Conservation (phyloP, 1,140 invertebrate genomes). For the Cydia splendana region DNA sequence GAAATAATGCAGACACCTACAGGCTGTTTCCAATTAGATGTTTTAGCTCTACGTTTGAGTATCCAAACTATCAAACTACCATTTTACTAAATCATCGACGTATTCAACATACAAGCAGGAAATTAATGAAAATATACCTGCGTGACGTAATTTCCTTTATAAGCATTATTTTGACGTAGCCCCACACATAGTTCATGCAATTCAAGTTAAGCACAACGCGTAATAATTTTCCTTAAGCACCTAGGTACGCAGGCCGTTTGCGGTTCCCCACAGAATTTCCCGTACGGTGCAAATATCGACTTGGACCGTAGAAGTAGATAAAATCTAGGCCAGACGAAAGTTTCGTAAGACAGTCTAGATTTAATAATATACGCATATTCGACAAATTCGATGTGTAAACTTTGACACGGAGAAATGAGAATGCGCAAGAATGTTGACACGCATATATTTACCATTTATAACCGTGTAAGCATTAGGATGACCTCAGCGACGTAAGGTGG, state of each 20-base stretch:
- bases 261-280: slow-evolving; percentile 3
- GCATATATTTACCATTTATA: slow-evolving; percentile 24
- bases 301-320: neutral
- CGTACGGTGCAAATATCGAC: neutral
- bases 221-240: slow-evolving; percentile 6
- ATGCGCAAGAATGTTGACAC: slow-evolving; percentile 19
- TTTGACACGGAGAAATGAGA: slow-evolving; percentile 18
- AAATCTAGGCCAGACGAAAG: neutral
- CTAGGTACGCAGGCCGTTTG: slow-evolving; percentile 1
- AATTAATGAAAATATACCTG: no score
- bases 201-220: neutral
- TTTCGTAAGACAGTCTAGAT: slow-evolving; percentile 3
- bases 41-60: no score
- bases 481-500: slow-evolving; percentile 9
- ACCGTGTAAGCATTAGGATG: slow-evolving; percentile 25
- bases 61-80: no score
- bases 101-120: no score
- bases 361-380: slow-evolving; percentile 2
- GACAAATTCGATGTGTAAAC: slow-evolving; percentile 7
- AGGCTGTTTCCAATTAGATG: no score
- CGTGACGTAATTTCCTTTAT: neutral
- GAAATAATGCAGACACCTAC: no score
- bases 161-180: neutral
- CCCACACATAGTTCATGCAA: neutral
- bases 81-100: no score